Conservation (phyloP, 2,888 invertebrate genomes). For the Drosophila borealis region DNA sequence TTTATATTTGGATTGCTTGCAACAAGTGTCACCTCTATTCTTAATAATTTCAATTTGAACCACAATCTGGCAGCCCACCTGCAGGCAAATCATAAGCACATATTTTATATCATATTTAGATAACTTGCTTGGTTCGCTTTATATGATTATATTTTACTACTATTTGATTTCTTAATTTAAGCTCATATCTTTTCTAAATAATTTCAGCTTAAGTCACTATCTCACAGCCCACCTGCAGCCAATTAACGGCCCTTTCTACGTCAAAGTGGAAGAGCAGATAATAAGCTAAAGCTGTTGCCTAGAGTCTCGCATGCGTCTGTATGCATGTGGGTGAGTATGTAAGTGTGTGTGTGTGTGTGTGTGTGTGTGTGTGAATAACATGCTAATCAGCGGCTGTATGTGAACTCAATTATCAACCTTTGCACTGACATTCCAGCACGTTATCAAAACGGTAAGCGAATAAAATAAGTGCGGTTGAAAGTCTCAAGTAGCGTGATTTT, state of each 20-base stretch:
- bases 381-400: conserved; percentile 43
- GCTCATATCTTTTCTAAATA: neutral
- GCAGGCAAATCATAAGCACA: neutral
- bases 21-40: neutral
- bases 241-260: conserved; percentile 10
- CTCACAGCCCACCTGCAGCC: conserved; percentile 10
- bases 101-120: no score
- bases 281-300: neutral
- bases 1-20: no score
- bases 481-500: conserved; percentile 12
- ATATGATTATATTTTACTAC: no score
- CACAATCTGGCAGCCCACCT: conserved; percentile 9
- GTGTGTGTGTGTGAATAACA: conserved; percentile 5
- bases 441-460: conserved; percentile 32
- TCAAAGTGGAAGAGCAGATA: conserved; percentile 9
- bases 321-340: neutral
- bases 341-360: neutral
- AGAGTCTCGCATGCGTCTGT: neutral
- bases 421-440: conserved; percentile 33
- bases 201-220: conserved; percentile 5
- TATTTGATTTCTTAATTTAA: no score
- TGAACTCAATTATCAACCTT: conserved; percentile 46
- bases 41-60: neutral
- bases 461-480: conserved; percentile 19
- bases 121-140: no score